A percentile compares a stretch with the other conserved stretches of the same genome.
These are phyloP conservation scores for Leptinotarsa peninsularis DNA, from an alignment of 2,888 invertebrate genomes.

Conservation along the genomic window DNA sequence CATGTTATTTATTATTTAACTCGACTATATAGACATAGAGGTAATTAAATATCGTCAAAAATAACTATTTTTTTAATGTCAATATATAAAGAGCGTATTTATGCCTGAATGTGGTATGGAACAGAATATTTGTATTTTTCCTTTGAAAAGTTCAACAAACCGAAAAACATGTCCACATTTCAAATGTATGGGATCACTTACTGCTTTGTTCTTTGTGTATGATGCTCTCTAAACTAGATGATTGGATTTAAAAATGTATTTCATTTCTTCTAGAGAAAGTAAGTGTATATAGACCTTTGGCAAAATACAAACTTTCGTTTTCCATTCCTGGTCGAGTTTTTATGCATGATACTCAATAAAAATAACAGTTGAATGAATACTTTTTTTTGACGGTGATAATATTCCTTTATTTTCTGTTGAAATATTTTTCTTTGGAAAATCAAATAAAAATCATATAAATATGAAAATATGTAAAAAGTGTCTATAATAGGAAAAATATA, in stretches of 20 bases:
- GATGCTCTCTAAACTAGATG: slow-evolving; percentile 8
- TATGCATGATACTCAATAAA: slow-evolving; percentile 24
- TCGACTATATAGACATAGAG: slow-evolving; percentile 36
- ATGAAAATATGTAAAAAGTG: slow-evolving; percentile 50
- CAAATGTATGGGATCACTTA: not conserved
- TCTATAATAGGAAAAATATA: slow-evolving; percentile 42
- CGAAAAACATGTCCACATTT: not conserved
- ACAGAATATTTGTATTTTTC: not conserved
- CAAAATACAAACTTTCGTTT: slow-evolving; percentile 4
- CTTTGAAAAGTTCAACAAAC: not conserved
- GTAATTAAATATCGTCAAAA: slow-evolving; percentile 45
- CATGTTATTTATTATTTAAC: slow-evolving; percentile 44
- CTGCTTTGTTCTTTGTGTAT: not conserved
- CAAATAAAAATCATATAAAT: slow-evolving; percentile 35
- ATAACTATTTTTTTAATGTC: slow-evolving; percentile 42
- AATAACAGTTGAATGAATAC: slow-evolving; percentile 34
- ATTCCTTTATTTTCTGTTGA: slow-evolving; percentile 32
- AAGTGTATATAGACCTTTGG: not conserved
- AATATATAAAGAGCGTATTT: not conserved
- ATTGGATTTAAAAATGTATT: not conserved
- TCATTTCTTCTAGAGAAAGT: slow-evolving; percentile 10
- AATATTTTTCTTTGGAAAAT: slow-evolving; percentile 32
- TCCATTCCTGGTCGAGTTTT: slow-evolving; percentile 4
- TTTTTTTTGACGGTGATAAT: slow-evolving; percentile 43
- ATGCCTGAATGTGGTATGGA: not conserved